Evolutionary conservation across 2,797 vertebrate genomes (phyloP).

Genomic region (Emys orbicularis): DNA sequence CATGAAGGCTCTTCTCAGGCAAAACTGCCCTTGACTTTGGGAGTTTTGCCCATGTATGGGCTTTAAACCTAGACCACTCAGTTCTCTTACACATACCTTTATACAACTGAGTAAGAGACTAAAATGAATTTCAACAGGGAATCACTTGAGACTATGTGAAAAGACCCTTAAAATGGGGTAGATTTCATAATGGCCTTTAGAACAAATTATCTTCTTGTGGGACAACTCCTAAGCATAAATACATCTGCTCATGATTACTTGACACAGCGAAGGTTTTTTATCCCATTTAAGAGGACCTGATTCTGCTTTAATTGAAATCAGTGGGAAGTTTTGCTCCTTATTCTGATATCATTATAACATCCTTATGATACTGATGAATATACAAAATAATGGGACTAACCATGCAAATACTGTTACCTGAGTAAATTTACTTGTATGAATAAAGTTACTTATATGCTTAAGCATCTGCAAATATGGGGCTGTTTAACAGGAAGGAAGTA

Average conservation of each 20-base stretch:
- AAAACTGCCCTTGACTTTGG: not conserved
- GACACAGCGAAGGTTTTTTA: not conserved
- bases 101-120: not conserved
- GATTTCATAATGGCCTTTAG: not conserved
- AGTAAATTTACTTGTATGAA: not conserved
- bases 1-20: not conserved
- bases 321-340: not conserved
- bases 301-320: not conserved
- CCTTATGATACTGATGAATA: not conserved
- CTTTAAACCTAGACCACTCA: not conserved
- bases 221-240: not conserved
- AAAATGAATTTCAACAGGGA: not conserved
- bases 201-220: constrained; percentile 2
- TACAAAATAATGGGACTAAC: not conserved
- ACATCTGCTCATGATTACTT: not conserved
- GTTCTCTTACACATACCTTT: not conserved
- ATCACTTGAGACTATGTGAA: not conserved
- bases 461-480: not conserved
- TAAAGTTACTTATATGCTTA: not conserved
- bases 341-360: not conserved
- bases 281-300: not conserved
- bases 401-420: not conserved
- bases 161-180: not conserved
- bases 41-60: not conserved
- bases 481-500: rapidly evolving